phyloP scores from a whole-genome alignment of 2,888 invertebrate species.

The Geophilus truncorum region DNA sequence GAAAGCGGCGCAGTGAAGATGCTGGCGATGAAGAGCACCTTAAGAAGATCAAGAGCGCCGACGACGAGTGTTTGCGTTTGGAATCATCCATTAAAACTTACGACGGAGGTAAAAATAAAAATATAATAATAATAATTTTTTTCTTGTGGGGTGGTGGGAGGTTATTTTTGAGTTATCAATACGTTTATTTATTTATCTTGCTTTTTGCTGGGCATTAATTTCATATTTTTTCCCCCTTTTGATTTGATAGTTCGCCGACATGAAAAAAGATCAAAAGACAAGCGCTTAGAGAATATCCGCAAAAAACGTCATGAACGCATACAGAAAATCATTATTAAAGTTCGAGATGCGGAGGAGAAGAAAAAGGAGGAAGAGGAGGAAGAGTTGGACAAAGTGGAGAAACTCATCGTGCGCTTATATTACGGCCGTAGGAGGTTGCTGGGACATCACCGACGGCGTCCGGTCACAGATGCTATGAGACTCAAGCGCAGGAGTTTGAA shows the following conservation, averaged over 20 bases:
- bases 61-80: not conserved
- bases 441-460: constrained; percentile 53
- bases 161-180: not conserved
- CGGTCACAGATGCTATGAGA: not conserved
- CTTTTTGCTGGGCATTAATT: too few species aligned
- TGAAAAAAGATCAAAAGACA: constrained; percentile 3
- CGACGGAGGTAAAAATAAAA: not conserved
- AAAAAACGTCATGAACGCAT: constrained; percentile 31
- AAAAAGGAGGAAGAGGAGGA: constrained; percentile 32
- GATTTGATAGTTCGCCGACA: not conserved
- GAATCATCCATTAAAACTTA: not conserved
- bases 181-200: not conserved
- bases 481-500: not conserved
- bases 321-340: constrained; percentile 33
- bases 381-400: constrained; percentile 39
- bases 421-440: constrained; percentile 29
- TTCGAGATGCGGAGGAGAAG: constrained; percentile 26
- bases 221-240: not conserved
- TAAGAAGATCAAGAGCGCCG: not conserved
- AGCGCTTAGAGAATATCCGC: constrained; percentile 2
- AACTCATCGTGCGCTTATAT: constrained; percentile 37
- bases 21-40: not conserved
- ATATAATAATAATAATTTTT: not conserved
- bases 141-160: too few species aligned
- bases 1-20: not conserved